Base-by-base conservation (phyloP, 2,113 vertebrate genomes). In the Merops nubicus region DNA sequence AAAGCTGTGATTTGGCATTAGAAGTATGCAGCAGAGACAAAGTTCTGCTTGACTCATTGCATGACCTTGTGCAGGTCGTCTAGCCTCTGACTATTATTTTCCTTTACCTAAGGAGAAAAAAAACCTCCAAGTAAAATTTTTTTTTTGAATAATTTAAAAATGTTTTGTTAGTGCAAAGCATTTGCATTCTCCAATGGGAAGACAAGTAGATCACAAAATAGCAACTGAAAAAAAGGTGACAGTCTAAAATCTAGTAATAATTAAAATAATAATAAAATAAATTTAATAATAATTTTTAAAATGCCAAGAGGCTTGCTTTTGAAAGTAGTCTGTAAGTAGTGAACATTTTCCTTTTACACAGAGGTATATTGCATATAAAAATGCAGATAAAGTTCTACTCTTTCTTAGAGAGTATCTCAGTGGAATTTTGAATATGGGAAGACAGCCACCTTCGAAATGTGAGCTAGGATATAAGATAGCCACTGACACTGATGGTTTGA, bases 401-500 rank as follows among this genome's bases (percentile, higher is more conserved):
- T 93, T 95, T 93, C 93, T 96, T 95, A 87, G 76, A 94, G 26
- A 94, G 85, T 93, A 70, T 82, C 51, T 57, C 62, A 73, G 57
- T 43, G 88, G 95, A 96, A 95, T 96, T 86, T 88, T 91, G 92
- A 77, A 57, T 85, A 91, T 78, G 65, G 74, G n/a, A 72, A 65
- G 63, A 60, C 20, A 95, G 73, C 60, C 76, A 95, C 38, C 26
- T 93, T 82, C 20, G 91, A 97, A 97, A 97, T 90, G 65, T 95
- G 95, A 97, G 86, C 95, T 94, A 73, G 79, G 96, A 65, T 93
- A 96, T 97, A 96, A 91, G 42, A 77, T 96, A 91, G 89, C 91
- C 85, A 75, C 69, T 96, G 96, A 97, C 93, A 94, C 68, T 98
- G 96, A 96, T 96, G 95, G 89, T 81, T 96, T 95, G 83, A 97